A percentile compares a stretch with the other conserved stretches of the same genome.
Evolutionary conservation across 2,888 invertebrate species (phyloP).

Genomic region (Flabesymbios commensalis): DNA sequence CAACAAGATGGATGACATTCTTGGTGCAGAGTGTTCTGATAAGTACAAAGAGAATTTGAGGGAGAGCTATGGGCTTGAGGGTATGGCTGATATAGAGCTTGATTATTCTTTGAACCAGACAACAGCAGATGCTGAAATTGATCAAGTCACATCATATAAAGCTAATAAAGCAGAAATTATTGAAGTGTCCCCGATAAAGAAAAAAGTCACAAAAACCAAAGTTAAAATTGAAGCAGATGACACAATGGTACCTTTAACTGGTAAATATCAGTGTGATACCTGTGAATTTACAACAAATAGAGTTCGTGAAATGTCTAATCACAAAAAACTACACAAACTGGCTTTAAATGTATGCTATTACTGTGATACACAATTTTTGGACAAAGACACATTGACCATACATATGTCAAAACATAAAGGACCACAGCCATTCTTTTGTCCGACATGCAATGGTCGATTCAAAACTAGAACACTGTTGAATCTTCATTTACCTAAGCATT

Average conservation of each 20-base stretch:
- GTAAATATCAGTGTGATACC: constrained; percentile 39
- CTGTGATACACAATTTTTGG: constrained; percentile 55
- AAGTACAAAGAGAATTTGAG: no score
- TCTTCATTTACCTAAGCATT: constrained; percentile 67
- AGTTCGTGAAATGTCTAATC: constrained; percentile 39
- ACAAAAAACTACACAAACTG: constrained; percentile 44
- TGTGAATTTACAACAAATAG: constrained; percentile 42
- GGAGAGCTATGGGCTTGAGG: no score
- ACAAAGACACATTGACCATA: constrained; percentile 44
- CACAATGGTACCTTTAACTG: no score
- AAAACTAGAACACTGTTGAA: constrained; percentile 64
- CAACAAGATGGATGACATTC: no score
- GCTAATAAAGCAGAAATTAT: no score
- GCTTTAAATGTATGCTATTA: constrained; percentile 54
- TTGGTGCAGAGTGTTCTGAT: no score
- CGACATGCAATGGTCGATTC: constrained; percentile 65
- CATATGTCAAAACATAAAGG: constrained; percentile 64
- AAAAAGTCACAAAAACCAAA: no score
- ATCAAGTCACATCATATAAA: no score
- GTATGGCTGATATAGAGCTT: no score
- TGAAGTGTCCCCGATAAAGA: constrained; percentile 5
- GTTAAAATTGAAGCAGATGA: no score
- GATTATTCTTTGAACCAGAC: no score
- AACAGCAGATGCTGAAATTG: no score
- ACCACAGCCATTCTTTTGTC: constrained; percentile 65